A percentile compares a stretch with the other conserved stretches of the same genome.
Conservation (phyloP, 2,797 vertebrate species). For the Vipera ursinii region DNA sequence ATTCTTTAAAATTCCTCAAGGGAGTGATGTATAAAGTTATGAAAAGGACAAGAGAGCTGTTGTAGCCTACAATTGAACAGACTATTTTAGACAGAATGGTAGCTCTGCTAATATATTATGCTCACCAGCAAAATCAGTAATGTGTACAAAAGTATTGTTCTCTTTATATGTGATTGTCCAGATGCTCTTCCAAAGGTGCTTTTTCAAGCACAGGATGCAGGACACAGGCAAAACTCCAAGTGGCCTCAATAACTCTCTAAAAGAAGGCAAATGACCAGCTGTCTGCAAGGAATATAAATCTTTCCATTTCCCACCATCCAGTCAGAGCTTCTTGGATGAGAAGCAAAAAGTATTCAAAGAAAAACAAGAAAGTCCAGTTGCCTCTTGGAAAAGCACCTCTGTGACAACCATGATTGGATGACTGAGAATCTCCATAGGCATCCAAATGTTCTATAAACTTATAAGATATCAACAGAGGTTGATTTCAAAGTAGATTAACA, state of each 20-base stretch:
- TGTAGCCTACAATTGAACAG: neutral
- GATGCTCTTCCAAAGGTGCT: neutral
- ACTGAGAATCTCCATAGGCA: neutral
- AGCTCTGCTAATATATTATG: neutral
- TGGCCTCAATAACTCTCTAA: neutral
- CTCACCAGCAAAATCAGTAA: neutral
- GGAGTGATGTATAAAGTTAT: neutral
- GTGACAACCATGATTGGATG: neutral
- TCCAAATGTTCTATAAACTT: neutral
- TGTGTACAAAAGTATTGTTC: neutral
- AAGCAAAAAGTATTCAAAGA: neutral
- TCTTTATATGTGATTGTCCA: neutral
- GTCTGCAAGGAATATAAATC: neutral
- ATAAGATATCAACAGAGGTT: neutral
- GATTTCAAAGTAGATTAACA: neutral
- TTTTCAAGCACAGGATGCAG: neutral
- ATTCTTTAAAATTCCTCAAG: neutral
- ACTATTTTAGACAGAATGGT: neutral
- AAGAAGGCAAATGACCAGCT: neutral
- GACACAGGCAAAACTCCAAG: neutral
- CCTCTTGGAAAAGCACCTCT: neutral
- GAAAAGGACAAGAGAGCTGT: neutral
- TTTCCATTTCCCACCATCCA: neutral
- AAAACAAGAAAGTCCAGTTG: neutral
- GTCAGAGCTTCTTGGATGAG: neutral